Conservation (phyloP, 2,888 invertebrate genomes). For the Machimus atricapillus region DNA sequence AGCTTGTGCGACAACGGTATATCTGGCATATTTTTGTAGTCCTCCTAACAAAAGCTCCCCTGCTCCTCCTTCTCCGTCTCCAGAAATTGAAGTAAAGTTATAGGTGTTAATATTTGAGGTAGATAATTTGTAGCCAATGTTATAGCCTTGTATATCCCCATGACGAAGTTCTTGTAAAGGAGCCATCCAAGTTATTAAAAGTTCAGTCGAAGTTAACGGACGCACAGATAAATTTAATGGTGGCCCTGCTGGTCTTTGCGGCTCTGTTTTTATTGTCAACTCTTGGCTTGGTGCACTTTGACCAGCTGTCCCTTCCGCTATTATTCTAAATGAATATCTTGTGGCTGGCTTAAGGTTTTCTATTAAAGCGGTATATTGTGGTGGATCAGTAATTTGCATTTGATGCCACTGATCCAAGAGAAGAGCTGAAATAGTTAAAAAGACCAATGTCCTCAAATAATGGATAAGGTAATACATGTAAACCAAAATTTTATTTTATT, state of each 20-base stretch:
- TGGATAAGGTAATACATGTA: too few relatives aligned
- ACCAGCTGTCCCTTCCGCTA: slow-evolving; percentile 78
- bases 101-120: slow-evolving; percentile 66
- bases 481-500: too few relatives aligned
- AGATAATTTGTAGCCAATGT: slow-evolving; percentile 66
- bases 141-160: slow-evolving; percentile 79
- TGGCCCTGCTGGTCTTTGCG: slow-evolving; percentile 75
- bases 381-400: slow-evolving; percentile 70
- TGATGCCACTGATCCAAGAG: slow-evolving; percentile 69
- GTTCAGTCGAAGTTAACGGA: slow-evolving; percentile 75
- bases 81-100: slow-evolving; percentile 73
- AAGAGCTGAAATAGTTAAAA: slow-evolving; percentile 49
- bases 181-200: slow-evolving; percentile 77
- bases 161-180: slow-evolving; percentile 74
- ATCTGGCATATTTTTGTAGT: slow-evolving; percentile 71
- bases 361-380: slow-evolving; percentile 70
- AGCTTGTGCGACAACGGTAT: slow-evolving; percentile 74
- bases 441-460: too few relatives aligned
- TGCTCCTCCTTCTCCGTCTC: slow-evolving; percentile 73
- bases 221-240: slow-evolving; percentile 72
- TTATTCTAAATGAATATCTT: slow-evolving; percentile 72
- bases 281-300: slow-evolving; percentile 73
- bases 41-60: slow-evolving; percentile 71
- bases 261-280: slow-evolving; percentile 70
- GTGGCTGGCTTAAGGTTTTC: slow-evolving; percentile 76